These are phyloP conservation scores for Boloria selene DNA, from an alignment of 2,888 invertebrate genomes.

Conservation along the genomic window DNA sequence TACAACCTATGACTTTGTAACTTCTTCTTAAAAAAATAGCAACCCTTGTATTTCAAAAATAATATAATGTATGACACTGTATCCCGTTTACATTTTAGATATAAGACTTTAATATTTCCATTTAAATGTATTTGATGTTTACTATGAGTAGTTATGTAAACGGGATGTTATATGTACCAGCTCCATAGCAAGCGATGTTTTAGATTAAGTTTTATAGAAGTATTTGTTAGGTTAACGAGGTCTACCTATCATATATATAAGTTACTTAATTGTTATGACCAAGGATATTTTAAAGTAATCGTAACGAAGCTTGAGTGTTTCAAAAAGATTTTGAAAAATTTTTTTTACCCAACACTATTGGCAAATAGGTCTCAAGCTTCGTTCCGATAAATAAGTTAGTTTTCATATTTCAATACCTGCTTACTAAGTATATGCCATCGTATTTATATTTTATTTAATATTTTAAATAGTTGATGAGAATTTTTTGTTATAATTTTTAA, in stretches of 20 bases:
- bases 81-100: constrained; percentile 1
- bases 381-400: not conserved
- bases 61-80: not conserved
- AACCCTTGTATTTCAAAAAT: too few relatives aligned
- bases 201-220: too few relatives aligned
- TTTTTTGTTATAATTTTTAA: not conserved
- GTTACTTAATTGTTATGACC: too few relatives aligned
- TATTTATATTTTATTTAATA: not conserved
- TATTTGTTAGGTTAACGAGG: too few relatives aligned
- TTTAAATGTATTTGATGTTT: not conserved
- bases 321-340: too few relatives aligned
- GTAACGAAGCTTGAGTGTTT: too few relatives aligned
- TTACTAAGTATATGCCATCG: not conserved
- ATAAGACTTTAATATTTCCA: not conserved
- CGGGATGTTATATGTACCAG: not conserved
- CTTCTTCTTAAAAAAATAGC: too few relatives aligned
- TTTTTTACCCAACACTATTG: too few relatives aligned
- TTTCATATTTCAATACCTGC: not conserved
- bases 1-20: too few relatives aligned
- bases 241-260: too few relatives aligned
- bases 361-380: not conserved
- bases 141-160: constrained; percentile 2
- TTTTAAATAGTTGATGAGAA: not conserved
- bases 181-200: too few relatives aligned
- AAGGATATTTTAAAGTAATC: too few relatives aligned